Evolutionary conservation across 2,797 vertebrate genomes (phyloP), one percentile per base, ranked within the genome.

Genomic region (Alca torda): DNA sequence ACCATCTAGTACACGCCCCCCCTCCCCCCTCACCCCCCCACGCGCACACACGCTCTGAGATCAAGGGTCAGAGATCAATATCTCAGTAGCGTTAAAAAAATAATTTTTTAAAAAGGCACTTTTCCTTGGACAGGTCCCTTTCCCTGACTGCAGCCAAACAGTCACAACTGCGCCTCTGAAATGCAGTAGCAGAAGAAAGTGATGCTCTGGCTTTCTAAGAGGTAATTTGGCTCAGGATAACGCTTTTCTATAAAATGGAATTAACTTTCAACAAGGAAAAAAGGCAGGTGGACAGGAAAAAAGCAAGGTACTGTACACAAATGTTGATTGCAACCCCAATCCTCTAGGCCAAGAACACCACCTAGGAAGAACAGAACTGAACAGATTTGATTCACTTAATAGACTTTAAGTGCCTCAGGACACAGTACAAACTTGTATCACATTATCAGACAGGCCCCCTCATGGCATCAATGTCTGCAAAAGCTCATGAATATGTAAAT

Each of bases 401-500:
- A 98, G 96, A 97, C 89, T 98, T 97, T 95, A 97, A 98, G 96
- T 97, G 97, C 98, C 97, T 84, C 96, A 98, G 96, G 97, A 98
- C 96, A 98, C 63, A 96, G 96, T 93, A 96, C 95, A 98, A 98
- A 98, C 97, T 98, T 98, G 96, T 98, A 98, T 98, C 95, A 95
- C 96, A 97, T 98, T 98, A 98, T 97, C 97, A 98, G 97, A 98
- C 96, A 97, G 96, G 91, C 93, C 96, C 79, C 95, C 96, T 97
- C 96, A 93, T 65, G 39, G 97, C 94, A 70, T 96, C 96, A 86
- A 59, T 97, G 94, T 98, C 92, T 94, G 97, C 76, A 82, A 95
- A 98, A 96, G 61, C 76, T 98, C 97, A 98, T 98, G 98, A 98
- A 98, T 98, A 98, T 98, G 98, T 97, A 98, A 98, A 98, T 97